Percentiles rank a stretch among this genome's conserved stretches.
Evolutionary conservation across 2,113 vertebrate species (phyloP).

Genomic region (Neomonachus schauinslandi): DNA sequence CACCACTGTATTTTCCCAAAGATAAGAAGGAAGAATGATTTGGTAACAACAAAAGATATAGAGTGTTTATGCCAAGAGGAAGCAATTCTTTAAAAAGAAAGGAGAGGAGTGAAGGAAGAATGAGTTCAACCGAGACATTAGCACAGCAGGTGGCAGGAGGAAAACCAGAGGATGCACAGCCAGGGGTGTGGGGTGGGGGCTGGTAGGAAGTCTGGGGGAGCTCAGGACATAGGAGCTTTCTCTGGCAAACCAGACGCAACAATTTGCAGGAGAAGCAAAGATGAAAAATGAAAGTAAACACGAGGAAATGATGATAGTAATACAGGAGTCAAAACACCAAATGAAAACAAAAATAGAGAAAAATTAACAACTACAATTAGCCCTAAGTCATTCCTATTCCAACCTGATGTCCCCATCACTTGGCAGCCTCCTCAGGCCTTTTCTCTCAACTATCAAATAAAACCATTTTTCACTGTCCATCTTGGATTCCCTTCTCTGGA

Average conservation of each 20-base stretch:
- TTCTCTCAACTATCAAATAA: background rate
- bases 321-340: background rate
- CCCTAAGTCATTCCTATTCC: no score
- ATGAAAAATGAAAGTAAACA: background rate
- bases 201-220: background rate
- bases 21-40: background rate
- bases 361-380: background rate
- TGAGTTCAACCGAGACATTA: background rate
- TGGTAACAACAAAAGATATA: background rate
- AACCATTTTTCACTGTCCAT: background rate
- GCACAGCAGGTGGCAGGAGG: background rate
- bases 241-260: background rate
- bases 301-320: background rate
- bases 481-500: background rate
- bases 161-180: background rate
- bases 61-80: background rate
- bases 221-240: background rate
- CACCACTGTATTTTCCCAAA: background rate
- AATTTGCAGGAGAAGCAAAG: background rate
- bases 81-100: background rate
- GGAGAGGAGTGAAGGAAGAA: background rate
- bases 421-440: background rate
- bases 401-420: background rate
- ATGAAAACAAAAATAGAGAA: background rate
- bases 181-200: background rate